These are phyloP conservation scores for Ceraclea dissimilis DNA, from an alignment of 2,888 invertebrate species.

Conservation along the genomic window DNA sequence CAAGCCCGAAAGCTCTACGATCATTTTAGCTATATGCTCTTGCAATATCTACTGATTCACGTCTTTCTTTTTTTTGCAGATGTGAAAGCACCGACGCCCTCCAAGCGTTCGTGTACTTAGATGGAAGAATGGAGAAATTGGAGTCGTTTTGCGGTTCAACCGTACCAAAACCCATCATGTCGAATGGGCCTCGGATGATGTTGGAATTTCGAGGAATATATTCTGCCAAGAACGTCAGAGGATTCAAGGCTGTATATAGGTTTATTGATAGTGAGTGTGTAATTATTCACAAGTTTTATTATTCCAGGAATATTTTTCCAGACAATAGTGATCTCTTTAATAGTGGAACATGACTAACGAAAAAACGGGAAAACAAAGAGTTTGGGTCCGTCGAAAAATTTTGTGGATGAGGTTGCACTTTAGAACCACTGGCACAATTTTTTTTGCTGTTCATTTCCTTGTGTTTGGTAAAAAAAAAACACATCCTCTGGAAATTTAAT, in stretches of 20 bases:
- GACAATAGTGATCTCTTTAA: neutral
- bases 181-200: constrained; percentile 77
- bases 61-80: too few relatives aligned
- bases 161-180: constrained; percentile 86
- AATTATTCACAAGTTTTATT: neutral
- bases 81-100: constrained; percentile 72
- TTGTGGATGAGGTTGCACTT: too few relatives aligned
- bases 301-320: neutral
- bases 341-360: too few relatives aligned
- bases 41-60: too few relatives aligned
- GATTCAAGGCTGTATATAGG: constrained; percentile 81
- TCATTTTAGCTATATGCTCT: too few relatives aligned
- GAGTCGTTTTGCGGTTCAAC: constrained; percentile 81
- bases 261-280: constrained; percentile 81
- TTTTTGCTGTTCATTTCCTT: too few relatives aligned
- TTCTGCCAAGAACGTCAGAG: constrained; percentile 70
- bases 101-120: constrained; percentile 73
- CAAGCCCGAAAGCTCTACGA: too few relatives aligned
- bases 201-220: constrained; percentile 76
- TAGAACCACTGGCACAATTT: too few relatives aligned
- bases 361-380: too few relatives aligned
- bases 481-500: too few relatives aligned
- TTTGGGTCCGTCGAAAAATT: too few relatives aligned
- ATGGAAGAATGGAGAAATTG: constrained; percentile 76
- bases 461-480: too few relatives aligned